phyloP scores from a whole-genome alignment of 2,113 vertebrate species.

The Athene noctua region DNA sequence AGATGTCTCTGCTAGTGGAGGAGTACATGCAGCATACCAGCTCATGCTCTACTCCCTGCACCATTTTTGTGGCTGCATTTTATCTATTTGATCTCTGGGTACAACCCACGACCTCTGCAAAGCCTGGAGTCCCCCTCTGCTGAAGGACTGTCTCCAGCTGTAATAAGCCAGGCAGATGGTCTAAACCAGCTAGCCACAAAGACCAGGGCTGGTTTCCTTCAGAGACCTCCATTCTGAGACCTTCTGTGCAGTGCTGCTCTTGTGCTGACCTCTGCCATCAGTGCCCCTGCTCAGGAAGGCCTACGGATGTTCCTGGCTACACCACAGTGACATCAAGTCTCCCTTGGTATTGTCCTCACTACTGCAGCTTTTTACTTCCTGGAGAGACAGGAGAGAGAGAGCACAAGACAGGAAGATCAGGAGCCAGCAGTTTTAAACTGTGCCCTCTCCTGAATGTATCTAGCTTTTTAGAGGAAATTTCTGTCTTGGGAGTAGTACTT shows the following conservation, averaged over 20 bases:
- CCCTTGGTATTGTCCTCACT: background rate
- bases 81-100: background rate
- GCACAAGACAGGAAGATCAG: background rate
- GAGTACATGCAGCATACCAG: background rate
- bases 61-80: background rate
- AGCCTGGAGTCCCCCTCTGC: background rate
- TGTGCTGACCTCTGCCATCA: background rate
- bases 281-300: background rate
- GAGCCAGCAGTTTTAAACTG: background rate
- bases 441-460: background rate
- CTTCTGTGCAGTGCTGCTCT: background rate
- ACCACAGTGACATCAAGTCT: rapidly evolving
- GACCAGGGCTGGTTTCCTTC: background rate
- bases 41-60: rapidly evolving
- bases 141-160: background rate
- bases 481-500: background rate
- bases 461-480: background rate
- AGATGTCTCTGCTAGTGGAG: background rate
- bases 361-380: background rate
- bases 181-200: background rate
- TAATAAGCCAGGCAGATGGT: background rate
- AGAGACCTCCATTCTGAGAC: background rate
- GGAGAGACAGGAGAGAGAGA: background rate
- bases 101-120: background rate
- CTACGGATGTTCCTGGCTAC: background rate